Conservation (phyloP, 2,113 vertebrate genomes). For the Theropithecus gelada region DNA sequence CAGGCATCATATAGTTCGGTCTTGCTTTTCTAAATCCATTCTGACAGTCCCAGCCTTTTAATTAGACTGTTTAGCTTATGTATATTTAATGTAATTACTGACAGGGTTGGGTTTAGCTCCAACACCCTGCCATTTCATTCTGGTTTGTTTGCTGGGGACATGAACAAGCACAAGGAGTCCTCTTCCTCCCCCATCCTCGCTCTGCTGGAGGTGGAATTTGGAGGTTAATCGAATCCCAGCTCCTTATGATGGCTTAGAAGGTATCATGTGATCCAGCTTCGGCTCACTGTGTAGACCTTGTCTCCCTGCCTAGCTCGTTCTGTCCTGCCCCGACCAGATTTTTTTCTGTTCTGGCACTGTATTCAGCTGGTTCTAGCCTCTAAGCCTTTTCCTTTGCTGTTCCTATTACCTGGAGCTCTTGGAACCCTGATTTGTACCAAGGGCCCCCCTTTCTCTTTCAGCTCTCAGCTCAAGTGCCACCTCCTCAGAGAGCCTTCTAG, state of each 20-base stretch:
- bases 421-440: too few species aligned
- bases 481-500: neutral
- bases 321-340: neutral
- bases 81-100: neutral
- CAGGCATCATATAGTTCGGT: neutral
- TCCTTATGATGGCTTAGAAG: neutral
- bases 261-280: neutral
- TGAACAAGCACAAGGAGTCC: too few species aligned
- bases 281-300: accelerated
- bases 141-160: neutral
- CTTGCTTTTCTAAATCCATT: neutral
- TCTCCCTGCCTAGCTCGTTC: neutral
- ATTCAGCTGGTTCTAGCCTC: neutral
- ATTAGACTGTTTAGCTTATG: neutral
- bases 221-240: neutral
- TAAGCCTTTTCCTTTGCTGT: neutral
- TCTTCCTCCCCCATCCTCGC: neutral
- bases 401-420: neutral
- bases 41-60: neutral
- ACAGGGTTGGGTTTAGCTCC: neutral
- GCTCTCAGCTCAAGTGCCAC: too few species aligned
- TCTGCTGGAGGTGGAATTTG: neutral
- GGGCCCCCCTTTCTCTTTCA: too few species aligned
- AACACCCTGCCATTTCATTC: neutral
- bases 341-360: neutral